These are phyloP conservation scores for Laothoe populi DNA, from an alignment of 2,888 invertebrate species.

Conservation along the genomic window DNA sequence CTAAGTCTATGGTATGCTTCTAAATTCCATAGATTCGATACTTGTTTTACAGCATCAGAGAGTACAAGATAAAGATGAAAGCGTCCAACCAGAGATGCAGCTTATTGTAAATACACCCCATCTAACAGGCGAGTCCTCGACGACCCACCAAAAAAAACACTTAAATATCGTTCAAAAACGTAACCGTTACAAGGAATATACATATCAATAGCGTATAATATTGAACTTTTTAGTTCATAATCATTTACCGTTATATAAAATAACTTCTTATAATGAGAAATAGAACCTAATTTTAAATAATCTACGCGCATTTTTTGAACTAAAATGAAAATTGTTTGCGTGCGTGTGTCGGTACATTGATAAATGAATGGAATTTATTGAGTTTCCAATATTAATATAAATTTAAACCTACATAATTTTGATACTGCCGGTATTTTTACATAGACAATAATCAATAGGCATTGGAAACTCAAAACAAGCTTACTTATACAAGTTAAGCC, in stretches of 20 bases:
- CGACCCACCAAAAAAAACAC: slow-evolving; percentile 56
- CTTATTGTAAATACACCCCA: slow-evolving; percentile 27
- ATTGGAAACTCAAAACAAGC: not conserved
- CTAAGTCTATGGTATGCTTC: not conserved
- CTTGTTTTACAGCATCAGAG: too few species aligned
- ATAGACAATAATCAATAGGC: not conserved
- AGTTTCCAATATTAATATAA: not conserved
- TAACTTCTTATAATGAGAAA: slow-evolving; percentile 64
- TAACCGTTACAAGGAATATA: slow-evolving; percentile 63
- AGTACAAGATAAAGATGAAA: not conserved
- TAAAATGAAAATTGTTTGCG: slow-evolving; percentile 15
- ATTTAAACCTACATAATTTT: not conserved
- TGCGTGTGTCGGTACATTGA: not conserved
- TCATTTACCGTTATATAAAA: slow-evolving; percentile 62
- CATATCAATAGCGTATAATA: slow-evolving; percentile 51
- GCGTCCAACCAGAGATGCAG: not conserved
- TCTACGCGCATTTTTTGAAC: slow-evolving; percentile 43
- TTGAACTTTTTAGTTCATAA: slow-evolving; percentile 61
- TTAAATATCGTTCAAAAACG: slow-evolving; percentile 56
- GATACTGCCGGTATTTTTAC: not conserved
- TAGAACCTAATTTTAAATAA: slow-evolving; percentile 62
- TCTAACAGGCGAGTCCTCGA: slow-evolving; percentile 31
- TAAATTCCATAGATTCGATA: too few species aligned
- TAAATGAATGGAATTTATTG: too few species aligned
- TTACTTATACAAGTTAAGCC: not conserved